Base-by-base conservation (phyloP, 35 echinoderm and acorn worm genomes). In the Ophioderma brevispina region DNA sequence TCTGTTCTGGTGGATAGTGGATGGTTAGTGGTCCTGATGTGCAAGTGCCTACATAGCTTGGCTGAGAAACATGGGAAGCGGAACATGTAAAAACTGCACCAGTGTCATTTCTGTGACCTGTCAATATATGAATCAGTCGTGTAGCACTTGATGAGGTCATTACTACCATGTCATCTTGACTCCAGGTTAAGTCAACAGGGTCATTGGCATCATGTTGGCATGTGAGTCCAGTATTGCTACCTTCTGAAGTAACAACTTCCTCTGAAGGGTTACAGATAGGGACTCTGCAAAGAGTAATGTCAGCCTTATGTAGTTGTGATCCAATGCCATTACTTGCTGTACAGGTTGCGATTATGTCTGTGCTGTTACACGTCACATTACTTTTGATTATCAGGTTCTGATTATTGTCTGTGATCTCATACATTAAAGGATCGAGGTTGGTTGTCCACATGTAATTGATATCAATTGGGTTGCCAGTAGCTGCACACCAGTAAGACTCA, bases 321-420 rank as follows among this genome's bases (percentile, higher is more conserved):
- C 50, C 83, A 31, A 85, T 64, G 13, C 43, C 37, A 37, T 85
- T 85, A 2, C 31, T 19, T 10, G 83, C 46, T 15, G 19, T 15
- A n/a, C 83, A 85, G 32, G 55, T 85, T 0, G 83, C 83, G 36
- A 85, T 85, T 14, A 85, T 85, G 32, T 32, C 35, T 1, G 52
- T 63, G 0, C 23, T 63, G 32, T 85, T 55, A 59, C 83, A 85
- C 33, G 36, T 0, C 33, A 59, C 70, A 36, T 64, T 31, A 34
- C 43, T 70, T 14, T 33, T 52, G 33, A 85, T 85, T 34, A 70
- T 59, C 34, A 85, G 35, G 14, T 32, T 33, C 28, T 70, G 83
- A 55, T 85, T 64, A 32, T 37, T 55, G 30, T 85, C 35, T 33
- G 52, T 36, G 25, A 85, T 14, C 36, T 33, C 33, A 23, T 85